phyloP scores from a whole-genome alignment of 2,888 invertebrate species.

The Drosophila multiciliata region DNA sequence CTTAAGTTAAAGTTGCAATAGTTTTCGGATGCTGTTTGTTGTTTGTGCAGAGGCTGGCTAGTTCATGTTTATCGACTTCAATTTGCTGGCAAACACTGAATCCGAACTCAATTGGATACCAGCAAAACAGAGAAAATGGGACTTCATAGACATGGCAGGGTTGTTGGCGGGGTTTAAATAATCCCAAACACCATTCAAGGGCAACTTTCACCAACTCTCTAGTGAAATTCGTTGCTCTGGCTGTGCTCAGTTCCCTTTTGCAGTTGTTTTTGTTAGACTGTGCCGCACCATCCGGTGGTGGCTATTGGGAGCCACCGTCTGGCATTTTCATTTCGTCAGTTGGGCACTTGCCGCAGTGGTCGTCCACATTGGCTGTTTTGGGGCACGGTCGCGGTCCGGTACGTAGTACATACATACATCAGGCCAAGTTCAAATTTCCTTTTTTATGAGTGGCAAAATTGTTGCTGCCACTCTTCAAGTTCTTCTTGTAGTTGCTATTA shows the following conservation, averaged over 20 bases:
- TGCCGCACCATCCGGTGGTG: slow-evolving; percentile 40
- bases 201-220: slow-evolving; percentile 79
- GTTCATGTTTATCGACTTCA: slow-evolving; percentile 71
- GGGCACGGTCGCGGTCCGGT: slow-evolving; percentile 49
- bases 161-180: slow-evolving; percentile 35
- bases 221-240: slow-evolving; percentile 54
- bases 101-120: slow-evolving; percentile 62
- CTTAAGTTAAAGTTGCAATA: slow-evolving; percentile 12
- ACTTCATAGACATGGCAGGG: slow-evolving; percentile 16
- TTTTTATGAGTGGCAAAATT: slow-evolving; percentile 78
- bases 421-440: slow-evolving; percentile 81
- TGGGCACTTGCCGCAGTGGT: slow-evolving; percentile 73
- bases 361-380: slow-evolving; percentile 67
- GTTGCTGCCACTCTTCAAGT: slow-evolving; percentile 56
- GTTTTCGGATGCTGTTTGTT: slow-evolving; percentile 32
- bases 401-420: slow-evolving; percentile 68
- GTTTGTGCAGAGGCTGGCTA: slow-evolving; percentile 1
- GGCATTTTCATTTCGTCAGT: slow-evolving; percentile 68
- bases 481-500: slow-evolving; percentile 54
- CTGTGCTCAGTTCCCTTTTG: slow-evolving; percentile 27
- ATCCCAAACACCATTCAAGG: slow-evolving; percentile 79
- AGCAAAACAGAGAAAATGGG: slow-evolving; percentile 29
- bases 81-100: slow-evolving; percentile 67
- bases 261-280: slow-evolving; percentile 19
- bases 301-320: slow-evolving; percentile 62